Conservation (phyloP, 2,888 invertebrate genomes). For the Hoplodrina ambigua region DNA sequence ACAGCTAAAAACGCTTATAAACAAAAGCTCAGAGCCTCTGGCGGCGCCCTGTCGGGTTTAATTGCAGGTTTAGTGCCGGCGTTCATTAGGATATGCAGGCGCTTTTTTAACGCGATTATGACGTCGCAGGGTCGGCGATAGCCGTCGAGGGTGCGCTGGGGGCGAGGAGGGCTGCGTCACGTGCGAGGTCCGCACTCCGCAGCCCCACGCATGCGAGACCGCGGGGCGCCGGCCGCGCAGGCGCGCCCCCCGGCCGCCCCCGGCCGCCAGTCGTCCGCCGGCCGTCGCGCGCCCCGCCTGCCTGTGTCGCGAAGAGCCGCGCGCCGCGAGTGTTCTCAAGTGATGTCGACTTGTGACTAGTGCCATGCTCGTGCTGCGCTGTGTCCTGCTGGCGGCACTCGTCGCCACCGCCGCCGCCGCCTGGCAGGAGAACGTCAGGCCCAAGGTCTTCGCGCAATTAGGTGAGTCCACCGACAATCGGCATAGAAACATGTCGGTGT, state of each 20-base stretch:
- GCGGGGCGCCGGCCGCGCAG: slow-evolving; percentile 87
- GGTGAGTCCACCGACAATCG: slow-evolving; percentile 91
- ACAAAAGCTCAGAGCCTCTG: slow-evolving; percentile 76
- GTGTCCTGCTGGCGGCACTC: slow-evolving; percentile 89
- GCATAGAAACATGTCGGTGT: slow-evolving; percentile 76
- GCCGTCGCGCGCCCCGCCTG: slow-evolving; percentile 87
- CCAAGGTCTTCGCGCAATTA: slow-evolving; percentile 97
- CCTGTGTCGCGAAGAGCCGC: slow-evolving; percentile 68
- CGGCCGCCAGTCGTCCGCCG: slow-evolving; percentile 90
- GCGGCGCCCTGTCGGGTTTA: slow-evolving; percentile 79
- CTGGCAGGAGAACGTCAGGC: slow-evolving; percentile 98
- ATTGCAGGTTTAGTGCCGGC: slow-evolving; percentile 87
- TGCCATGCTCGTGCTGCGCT: slow-evolving; percentile 89
- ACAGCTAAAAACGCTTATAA: slow-evolving; percentile 81
- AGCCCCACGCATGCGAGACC: slow-evolving; percentile 90
- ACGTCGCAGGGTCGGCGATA: slow-evolving; percentile 84
- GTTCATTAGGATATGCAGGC: slow-evolving; percentile 89
- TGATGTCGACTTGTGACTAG: slow-evolving; percentile 90
- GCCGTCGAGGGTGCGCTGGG: slow-evolving; percentile 82
- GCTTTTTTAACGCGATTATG: slow-evolving; percentile 89
- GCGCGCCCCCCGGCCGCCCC: slow-evolving; percentile 80
- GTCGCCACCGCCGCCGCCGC: slow-evolving; percentile 91
- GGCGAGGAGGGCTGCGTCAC: slow-evolving; percentile 90
- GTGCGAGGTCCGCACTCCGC: slow-evolving; percentile 90
- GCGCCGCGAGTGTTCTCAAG: slow-evolving; percentile 86